Base-by-base conservation (phyloP, 2,797 vertebrate genomes). In the Phylloscopus collybita region DNA sequence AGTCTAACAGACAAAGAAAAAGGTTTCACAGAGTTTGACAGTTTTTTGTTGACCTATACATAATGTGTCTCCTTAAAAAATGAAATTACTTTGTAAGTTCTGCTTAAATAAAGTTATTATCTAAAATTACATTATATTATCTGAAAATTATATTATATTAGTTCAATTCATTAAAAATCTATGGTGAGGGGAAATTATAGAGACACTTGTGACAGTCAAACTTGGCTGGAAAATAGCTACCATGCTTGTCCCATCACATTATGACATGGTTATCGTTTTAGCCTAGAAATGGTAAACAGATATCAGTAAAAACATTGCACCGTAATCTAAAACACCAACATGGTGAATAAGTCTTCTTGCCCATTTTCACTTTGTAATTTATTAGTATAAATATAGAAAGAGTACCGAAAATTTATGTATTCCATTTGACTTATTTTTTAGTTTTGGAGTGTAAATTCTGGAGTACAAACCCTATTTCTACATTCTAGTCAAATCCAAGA, bases 1-100 rank as follows among this genome's bases (percentile, higher is more conserved):
- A 86, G 11, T 59, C 57, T 86, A 90, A 94, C 62, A 92, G 89
- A 95, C 79, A 97, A 96, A 92, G 92, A 90, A 93, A 86, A 94
- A 93, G 84, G 30, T 54, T 90, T 94, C 69, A 91, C 30, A 91
- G 94, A 93, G 30, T 89, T 62, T 93, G 95, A 93, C 57, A 95
- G 88, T 14, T 66, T 96, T 96, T 92, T 90, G 16, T 86, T 96
- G 92, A 97, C 92, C 86, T 92, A 82, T 44, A 36, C 76, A 70
- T 67, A 76, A 87, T 20, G 25, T 79, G 80, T n/a, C 59, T 89
- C 66, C 32, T 87, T 92, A 62, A 80, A 95, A 85, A 59, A 71
- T 56, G 8, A 75, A 62, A 47, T 87, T 45, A 66, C 8, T 81
- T 86, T 57, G 8, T 53, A 82, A 80, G 23, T 72, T 81, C 49